Percentiles rank a stretch among this genome's conserved stretches.
Evolutionary conservation across 2,888 invertebrate species (phyloP).

Genomic region (Catocala fraxini): DNA sequence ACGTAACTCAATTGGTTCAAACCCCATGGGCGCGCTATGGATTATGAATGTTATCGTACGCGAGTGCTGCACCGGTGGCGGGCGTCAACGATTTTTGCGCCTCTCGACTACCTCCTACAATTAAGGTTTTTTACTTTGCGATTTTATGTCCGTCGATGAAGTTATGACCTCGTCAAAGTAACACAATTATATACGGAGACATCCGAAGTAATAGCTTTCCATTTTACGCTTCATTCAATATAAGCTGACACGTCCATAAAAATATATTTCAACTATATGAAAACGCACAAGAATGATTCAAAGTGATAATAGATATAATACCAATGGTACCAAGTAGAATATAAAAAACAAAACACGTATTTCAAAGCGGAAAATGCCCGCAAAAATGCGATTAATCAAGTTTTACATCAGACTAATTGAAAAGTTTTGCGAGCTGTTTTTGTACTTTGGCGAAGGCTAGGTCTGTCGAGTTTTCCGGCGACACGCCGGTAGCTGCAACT

Average conservation of each 20-base stretch:
- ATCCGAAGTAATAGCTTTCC: background rate
- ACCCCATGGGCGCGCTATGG: constrained; percentile 65
- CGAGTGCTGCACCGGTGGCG: constrained; percentile 54
- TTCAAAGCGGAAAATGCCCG: constrained; percentile 10
- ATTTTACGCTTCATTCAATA: background rate
- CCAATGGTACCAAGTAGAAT: background rate
- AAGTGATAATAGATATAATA: background rate
- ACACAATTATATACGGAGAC: constrained; percentile 2
- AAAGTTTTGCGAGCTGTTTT: constrained; percentile 43
- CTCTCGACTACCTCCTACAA: background rate
- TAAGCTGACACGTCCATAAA: too few relatives aligned
- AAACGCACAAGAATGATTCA: background rate
- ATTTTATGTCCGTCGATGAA: constrained; percentile 1
- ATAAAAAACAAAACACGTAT: background rate
- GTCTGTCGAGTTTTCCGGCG: constrained; percentile 23
- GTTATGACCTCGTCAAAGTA: constrained; percentile 6
- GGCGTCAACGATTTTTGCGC: constrained; percentile 52
- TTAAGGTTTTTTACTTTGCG: constrained; percentile 1
- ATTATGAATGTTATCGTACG: constrained; percentile 74
- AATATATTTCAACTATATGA: background rate
- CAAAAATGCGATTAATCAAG: constrained; percentile 29
- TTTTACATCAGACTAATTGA: constrained; percentile 37
- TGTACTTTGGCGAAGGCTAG: constrained; percentile 24
- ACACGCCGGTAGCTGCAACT: constrained; percentile 5
- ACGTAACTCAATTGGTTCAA: constrained; percentile 68